Evolutionary conservation across 2,888 invertebrate genomes (phyloP), one percentile per base, ranked within the genome.

Genomic region (Oegoconia quadripuncta): DNA sequence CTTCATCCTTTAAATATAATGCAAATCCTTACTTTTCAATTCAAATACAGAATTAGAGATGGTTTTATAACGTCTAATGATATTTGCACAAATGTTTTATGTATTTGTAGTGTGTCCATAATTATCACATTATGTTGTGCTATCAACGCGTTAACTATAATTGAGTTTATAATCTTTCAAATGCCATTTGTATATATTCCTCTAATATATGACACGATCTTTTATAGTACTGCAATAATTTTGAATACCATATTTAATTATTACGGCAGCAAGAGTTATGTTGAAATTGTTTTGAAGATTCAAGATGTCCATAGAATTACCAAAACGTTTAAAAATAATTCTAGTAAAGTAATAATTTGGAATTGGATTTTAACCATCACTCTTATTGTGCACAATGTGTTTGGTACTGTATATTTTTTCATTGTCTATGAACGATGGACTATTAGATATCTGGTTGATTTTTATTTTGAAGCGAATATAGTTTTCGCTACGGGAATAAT

Each of bases 1-100:
- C 40, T 31, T 41, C 35, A 12, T 30, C 38, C 12, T 28, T 14
- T 15, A 11, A 18, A 30, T 17, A 11, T 30, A 18, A 30, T 30
- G 30, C 18, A 23, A 11, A 11, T 13, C 7, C 5, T 12, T 11
- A 14, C 6, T 22, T 23, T 15, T 8, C 9, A 18, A 4, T 18
- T 11, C 4, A 30, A 30, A 11, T 30, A 30, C 7, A 30, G 1
- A 13, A 13, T 27, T 5, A 27, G 2, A 1, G 7, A 27, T 27
- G 14, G 14, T 8, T 13, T 27, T 7, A 27, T 27, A 13, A 13
- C 2, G 1, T 14, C 13, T 7, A 13, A 27, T 12, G 27, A 8
- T 5, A 8, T 5, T 13, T n/a, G n/a, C n/a, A n/a, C n/a, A n/a
- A n/a, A n/a, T n/a, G n/a, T n/a, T n/a, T n/a, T n/a, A n/a, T n/a